phyloP scores from a whole-genome alignment of 2,888 invertebrate genomes.

The Microctonus brassicae region DNA sequence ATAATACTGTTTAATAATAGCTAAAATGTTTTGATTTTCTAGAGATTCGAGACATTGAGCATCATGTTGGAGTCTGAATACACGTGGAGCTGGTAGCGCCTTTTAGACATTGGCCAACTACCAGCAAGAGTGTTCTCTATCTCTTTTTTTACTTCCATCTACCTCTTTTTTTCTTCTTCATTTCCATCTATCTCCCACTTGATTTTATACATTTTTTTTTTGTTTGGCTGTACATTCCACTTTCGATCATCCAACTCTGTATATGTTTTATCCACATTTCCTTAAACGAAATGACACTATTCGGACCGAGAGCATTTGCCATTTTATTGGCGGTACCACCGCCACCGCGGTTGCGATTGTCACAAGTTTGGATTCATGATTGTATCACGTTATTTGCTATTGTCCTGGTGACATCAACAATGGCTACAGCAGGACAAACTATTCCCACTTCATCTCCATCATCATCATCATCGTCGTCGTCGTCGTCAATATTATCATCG shows the following conservation, averaged over 20 bases:
- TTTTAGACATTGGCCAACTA: constrained; percentile 54
- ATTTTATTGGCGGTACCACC: constrained; percentile 53
- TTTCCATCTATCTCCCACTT: background rate
- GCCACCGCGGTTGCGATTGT: constrained; percentile 50
- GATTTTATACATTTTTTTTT: background rate
- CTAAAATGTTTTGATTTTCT: constrained; percentile 42
- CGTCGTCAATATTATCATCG: constrained; percentile 48
- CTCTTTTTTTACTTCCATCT: constrained; percentile 49
- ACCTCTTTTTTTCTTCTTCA: constrained; percentile 36
- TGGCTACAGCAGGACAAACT: constrained; percentile 27
- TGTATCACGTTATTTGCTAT: constrained; percentile 39
- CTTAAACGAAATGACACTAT: constrained; percentile 61
- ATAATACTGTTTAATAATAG: background rate
- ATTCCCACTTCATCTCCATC: constrained; percentile 35
- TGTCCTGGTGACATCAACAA: constrained; percentile 15
- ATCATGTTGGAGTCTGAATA: constrained; percentile 58
- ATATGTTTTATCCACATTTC: constrained; percentile 50
- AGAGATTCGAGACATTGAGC: constrained; percentile 58
- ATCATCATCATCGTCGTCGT: constrained; percentile 52
- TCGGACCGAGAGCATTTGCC: constrained; percentile 58
- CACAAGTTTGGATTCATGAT: constrained; percentile 44
- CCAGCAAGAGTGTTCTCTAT: constrained; percentile 48
- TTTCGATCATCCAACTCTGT: constrained; percentile 51
- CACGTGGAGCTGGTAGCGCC: constrained; percentile 60
- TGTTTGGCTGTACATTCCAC: constrained; percentile 35